Evolutionary conservation across 1,140 invertebrate species (phyloP).

Genomic region (Meloidogyne hapla): DNA sequence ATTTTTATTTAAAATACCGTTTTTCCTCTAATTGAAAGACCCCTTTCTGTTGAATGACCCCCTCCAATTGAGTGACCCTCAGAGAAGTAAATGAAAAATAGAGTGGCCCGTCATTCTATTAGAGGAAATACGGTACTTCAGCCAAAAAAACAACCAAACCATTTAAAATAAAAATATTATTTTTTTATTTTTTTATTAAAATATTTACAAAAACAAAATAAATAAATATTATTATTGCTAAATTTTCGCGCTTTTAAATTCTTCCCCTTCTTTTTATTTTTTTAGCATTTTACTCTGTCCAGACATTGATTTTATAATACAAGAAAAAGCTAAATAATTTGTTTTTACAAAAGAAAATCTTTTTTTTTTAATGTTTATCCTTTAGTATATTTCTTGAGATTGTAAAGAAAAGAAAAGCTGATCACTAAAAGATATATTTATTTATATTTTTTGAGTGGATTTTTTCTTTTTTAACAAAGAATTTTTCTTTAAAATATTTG

Average conservation of each 20-base stretch:
- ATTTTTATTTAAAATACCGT: too few relatives aligned
- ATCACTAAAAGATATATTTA: background rate
- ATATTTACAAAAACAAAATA: too few relatives aligned
- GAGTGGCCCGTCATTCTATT: too few relatives aligned
- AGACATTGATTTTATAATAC: background rate
- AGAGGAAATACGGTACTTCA: too few relatives aligned
- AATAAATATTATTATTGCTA: background rate
- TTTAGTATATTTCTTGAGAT: conserved; percentile 1
- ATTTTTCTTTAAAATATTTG: too few relatives aligned
- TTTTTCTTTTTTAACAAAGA: background rate
- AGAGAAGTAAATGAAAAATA: too few relatives aligned
- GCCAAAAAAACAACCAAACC: too few relatives aligned
- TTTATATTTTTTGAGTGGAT: background rate
- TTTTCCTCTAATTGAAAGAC: too few relatives aligned
- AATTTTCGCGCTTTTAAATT: background rate
- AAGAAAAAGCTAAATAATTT: background rate
- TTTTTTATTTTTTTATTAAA: too few relatives aligned
- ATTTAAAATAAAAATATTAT: too few relatives aligned
- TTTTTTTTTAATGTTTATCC: background rate
- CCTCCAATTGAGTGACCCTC: too few relatives aligned
- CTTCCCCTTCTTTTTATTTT: background rate
- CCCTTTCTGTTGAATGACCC: too few relatives aligned
- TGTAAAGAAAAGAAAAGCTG: background rate
- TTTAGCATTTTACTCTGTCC: background rate
- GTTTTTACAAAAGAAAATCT: background rate